Base-by-base conservation (phyloP, 2,113 vertebrate genomes). In the Alligator mississippiensis region DNA sequence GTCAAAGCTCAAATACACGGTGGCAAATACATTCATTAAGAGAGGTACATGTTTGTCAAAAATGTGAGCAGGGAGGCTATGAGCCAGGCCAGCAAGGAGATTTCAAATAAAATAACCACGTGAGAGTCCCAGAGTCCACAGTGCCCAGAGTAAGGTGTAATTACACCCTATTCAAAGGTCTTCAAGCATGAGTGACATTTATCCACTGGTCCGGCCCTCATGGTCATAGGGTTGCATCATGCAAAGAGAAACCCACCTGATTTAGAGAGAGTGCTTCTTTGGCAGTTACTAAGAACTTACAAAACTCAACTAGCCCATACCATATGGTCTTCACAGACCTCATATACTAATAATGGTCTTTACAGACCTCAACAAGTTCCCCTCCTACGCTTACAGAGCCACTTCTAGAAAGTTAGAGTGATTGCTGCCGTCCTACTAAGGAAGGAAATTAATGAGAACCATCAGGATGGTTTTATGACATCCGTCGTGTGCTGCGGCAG, bases 11-110 rank as follows among this genome's bases (percentile, higher is more conserved):
- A 78, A 11, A 60, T 54, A 92, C 19, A 21, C 30, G 38, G 25
- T 21, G 85, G 16, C 11, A 90, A 90, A 76, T 17, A 2, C 66
- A 58, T 80, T 83, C 14, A 60, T 91, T 79, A 47, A 77, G 74
- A 54, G 11, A 60, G 22, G 25, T 7, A 1, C 12, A 0, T 47
- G 64, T 59, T n/a, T 16, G 17, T 27, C 83, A 68, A 0, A 5
- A 57, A 57, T 30, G 3, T 1, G 77, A 85, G 11, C 0, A 87
- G 77, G 13, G 81, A 82, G 60, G 25, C 0, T 0, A 80, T 16
- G 74, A 75, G 10, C 60, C 64, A 9, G 5, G 19, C 63, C 62
- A 63, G 4, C 38, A 25, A 85, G 21, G 4, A 90, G 22, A 8
- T 55, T 90, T 90, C 18, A 57, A 74, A 80, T 27, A 70, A 63